phyloP scores from a whole-genome alignment of 1,140 invertebrate species.

The Drosophila paulistorum region DNA sequence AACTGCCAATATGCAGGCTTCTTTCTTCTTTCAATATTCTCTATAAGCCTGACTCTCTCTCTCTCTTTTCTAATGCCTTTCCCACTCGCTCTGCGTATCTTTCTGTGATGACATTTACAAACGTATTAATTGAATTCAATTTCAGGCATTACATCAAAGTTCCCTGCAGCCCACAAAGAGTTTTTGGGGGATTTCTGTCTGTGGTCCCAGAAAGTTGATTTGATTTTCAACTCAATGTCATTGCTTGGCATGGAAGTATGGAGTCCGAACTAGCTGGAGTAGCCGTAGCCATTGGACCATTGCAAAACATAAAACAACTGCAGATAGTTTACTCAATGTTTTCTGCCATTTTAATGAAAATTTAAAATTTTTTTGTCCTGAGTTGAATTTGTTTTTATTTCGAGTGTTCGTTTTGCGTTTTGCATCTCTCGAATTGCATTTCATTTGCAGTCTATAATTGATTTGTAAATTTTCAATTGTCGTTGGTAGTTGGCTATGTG shows the following conservation, averaged over 20 bases:
- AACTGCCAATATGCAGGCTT: slow-evolving; percentile 18
- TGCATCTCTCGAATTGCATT: slow-evolving; percentile 13
- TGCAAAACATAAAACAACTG: slow-evolving; percentile 11
- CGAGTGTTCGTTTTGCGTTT: not conserved
- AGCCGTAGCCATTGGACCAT: not conserved
- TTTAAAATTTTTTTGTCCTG: slow-evolving; percentile 22
- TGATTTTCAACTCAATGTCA: slow-evolving; percentile 60
- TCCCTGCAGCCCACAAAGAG: not conserved
- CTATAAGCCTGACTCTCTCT: slow-evolving; percentile 7
- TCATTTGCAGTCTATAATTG: slow-evolving; percentile 45
- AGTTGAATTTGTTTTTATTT: slow-evolving; percentile 14
- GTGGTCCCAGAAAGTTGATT: slow-evolving; percentile 51
- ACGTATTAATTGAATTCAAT: slow-evolving; percentile 73
- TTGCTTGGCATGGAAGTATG: not conserved
- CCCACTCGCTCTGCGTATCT: not conserved
- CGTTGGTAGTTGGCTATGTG: slow-evolving; percentile 9
- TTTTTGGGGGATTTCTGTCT: not conserved
- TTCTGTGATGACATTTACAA: slow-evolving; percentile 50
- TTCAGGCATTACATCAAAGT: slow-evolving; percentile 38
- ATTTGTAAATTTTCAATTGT: slow-evolving; percentile 30
- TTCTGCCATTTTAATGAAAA: slow-evolving; percentile 41
- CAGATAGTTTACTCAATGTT: slow-evolving; percentile 22
- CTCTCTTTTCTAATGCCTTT: not conserved
- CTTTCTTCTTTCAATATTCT: not conserved
- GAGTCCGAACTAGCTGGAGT: not conserved